Conservation (phyloP, 2,888 invertebrate genomes). For the Coleophora deauratella region DNA sequence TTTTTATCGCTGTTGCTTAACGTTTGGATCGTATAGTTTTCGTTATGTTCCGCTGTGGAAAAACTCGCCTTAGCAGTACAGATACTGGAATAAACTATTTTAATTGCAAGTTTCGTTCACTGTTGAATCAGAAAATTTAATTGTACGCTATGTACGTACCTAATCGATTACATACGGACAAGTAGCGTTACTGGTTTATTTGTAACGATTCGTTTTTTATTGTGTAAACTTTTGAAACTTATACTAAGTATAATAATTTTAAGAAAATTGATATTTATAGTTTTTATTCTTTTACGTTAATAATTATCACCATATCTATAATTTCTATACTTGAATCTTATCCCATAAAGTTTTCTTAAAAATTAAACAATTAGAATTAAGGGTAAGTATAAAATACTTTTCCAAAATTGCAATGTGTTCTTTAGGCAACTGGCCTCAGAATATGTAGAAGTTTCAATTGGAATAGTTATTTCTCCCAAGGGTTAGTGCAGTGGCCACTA, state of each 20-base stretch:
- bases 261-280: too few species aligned
- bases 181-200: slow-evolving; percentile 30
- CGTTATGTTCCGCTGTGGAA: slow-evolving; percentile 38
- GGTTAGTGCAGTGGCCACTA: slow-evolving; percentile 36
- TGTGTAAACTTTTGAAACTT: slow-evolving; percentile 7
- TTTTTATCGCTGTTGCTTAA: slow-evolving; percentile 25
- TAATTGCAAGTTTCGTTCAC: slow-evolving; percentile 47
- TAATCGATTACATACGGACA: slow-evolving; percentile 37
- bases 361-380: too few species aligned
- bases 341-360: too few species aligned
- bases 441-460: slow-evolving; percentile 15
- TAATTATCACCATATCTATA: too few species aligned
- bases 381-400: too few species aligned
- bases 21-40: slow-evolving; percentile 22
- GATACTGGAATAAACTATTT: slow-evolving; percentile 50
- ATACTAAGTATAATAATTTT: too few species aligned
- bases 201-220: slow-evolving; percentile 30
- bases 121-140: slow-evolving; percentile 36
- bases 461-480: slow-evolving; percentile 31
- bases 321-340: too few species aligned
- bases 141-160: slow-evolving; percentile 31
- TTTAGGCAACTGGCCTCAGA: too few species aligned
- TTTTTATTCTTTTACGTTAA: too few species aligned
- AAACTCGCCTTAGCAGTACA: slow-evolving; percentile 45
- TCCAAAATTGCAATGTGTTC: too few species aligned